Conservation (phyloP, 64 coral and sea anemone genomes). For the Stichodactyla mertensii region DNA sequence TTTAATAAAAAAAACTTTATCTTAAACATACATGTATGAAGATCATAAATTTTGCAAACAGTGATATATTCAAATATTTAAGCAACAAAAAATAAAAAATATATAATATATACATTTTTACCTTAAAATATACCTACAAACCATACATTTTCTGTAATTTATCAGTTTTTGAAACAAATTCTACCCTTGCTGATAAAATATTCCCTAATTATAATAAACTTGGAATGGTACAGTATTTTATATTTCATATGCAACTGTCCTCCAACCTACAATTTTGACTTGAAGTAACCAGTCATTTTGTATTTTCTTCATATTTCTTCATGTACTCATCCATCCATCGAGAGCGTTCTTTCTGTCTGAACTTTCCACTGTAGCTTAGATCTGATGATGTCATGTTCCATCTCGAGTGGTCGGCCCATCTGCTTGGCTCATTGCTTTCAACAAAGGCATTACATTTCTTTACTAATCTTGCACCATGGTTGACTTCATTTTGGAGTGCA, state of each 20-base stretch:
- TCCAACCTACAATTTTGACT: no score
- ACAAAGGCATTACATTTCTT: neutral
- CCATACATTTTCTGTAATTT: no score
- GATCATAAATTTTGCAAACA: neutral
- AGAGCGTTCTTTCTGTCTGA: constrained; percentile 11
- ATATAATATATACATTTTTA: no score
- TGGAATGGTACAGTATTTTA: no score
- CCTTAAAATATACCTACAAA: no score
- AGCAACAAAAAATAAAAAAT: no score
- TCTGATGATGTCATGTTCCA: constrained; percentile 26
- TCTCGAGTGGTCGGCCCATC: neutral
- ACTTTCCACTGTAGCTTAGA: neutral
- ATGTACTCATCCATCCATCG: constrained; percentile 9
- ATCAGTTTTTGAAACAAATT: no score
- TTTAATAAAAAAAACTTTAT: neutral
- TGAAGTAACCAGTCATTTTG: neutral
- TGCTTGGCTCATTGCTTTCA: neutral
- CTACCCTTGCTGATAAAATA: no score
- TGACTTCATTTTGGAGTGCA: neutral
- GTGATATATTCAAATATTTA: neutral
- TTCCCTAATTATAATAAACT: no score
- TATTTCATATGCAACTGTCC: no score
- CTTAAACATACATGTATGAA: neutral
- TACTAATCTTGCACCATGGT: neutral
- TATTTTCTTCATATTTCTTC: neutral